Base-by-base conservation (phyloP, 37 sponge, comb jelly and placozoan genomes). In the Halisarca cf. caerulea region DNA sequence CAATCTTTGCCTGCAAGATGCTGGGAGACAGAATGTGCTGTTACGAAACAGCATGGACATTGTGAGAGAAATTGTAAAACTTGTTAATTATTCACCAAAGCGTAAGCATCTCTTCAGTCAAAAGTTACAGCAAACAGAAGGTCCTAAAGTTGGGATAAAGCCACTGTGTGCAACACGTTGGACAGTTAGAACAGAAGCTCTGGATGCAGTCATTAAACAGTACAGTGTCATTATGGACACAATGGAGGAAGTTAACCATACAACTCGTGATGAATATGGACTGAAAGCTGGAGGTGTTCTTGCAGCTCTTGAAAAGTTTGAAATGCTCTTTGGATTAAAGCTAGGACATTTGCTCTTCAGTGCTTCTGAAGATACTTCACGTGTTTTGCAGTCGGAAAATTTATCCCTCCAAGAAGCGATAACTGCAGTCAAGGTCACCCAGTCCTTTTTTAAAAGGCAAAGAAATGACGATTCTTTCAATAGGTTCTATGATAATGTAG, bases 241-340 rank as follows among this genome's bases (percentile, higher is more conserved):
- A 18, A 39, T 87, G 78, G 78, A 78, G 24, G 84, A 88, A 66
- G 68, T 80, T 37, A 9, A 60, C 40, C 2, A 24, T 21, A 85
- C 82, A 11, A 88, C 85, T 21, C 66, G 41, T 73, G 88, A 88
- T 73, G 92, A 91, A 79, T 91, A 87, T 85, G 92, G 88, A 70
- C 58, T 87, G 30, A 87, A 87, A 51, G 92, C 88, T 24, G 85
- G 57, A 61, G 92, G 88, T 23, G 3, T 91, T 45, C 60, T 87
- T 20, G 61, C 74, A 15, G 57, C 84, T 42, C 61, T 91, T 54
- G 87, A 84, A 47, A 91, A 83, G 53, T 87, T 87, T 73, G 25
- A 58, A 30, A 91, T 58, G 41, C 47, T 89, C 21, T 90, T 90
- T 90, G 90, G 90, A 2, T 59, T 90, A 33, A 78, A 68, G 47